phyloP scores from a whole-genome alignment of 2,888 invertebrate species.

The Lasioglossum lativentre region DNA sequence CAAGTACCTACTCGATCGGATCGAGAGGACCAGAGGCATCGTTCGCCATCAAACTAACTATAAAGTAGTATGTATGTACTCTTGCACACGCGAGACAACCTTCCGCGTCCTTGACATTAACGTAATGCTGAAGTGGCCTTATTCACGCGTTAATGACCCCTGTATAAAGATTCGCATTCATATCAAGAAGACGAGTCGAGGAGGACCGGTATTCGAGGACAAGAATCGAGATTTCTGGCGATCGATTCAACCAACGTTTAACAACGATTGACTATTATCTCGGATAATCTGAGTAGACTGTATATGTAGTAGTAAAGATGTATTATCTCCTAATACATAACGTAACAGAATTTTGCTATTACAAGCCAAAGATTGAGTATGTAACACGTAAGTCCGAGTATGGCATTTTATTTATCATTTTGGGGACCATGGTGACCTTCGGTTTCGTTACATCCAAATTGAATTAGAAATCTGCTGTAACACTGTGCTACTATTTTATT shows the following conservation, averaged over 20 bases:
- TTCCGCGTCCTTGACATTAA: constrained; percentile 68
- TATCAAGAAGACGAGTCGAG: constrained; percentile 32
- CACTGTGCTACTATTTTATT: not conserved
- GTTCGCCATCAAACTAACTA: constrained; percentile 23
- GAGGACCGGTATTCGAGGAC: not conserved
- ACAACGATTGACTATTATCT: no score
- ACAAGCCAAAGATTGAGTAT: not conserved
- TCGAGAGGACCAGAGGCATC: constrained; percentile 21
- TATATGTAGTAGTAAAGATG: no score
- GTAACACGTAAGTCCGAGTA: not conserved
- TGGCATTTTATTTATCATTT: not conserved
- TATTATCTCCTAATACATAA: no score
- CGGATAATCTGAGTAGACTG: no score
- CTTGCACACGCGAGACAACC: constrained; percentile 11
- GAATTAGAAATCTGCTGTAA: not conserved
- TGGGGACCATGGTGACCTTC: not conserved
- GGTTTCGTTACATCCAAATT: not conserved
- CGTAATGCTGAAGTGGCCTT: constrained; percentile 42
- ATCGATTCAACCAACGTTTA: not conserved
- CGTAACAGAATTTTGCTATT: no score
- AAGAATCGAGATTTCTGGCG: not conserved
- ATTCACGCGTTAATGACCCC: constrained; percentile 40
- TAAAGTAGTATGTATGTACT: not conserved
- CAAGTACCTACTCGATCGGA: constrained; percentile 30
- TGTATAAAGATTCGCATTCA: constrained; percentile 48